Base-by-base conservation (phyloP, 2,113 vertebrate genomes). In the Corythornis madagascariensis region DNA sequence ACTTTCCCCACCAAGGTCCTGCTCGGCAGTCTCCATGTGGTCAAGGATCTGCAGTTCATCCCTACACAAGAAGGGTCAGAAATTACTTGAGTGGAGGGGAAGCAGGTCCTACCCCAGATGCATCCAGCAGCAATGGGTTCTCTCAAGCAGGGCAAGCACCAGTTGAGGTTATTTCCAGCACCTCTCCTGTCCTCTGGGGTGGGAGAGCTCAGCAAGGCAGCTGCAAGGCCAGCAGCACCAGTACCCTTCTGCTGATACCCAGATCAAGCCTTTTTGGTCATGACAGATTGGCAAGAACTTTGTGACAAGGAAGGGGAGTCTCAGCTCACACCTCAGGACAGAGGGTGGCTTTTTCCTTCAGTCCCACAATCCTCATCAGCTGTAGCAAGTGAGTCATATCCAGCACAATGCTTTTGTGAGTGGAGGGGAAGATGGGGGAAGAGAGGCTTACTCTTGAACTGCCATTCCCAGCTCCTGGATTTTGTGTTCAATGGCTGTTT, bases 401-500 rank as follows among this genome's bases (percentile, higher is more conserved):
- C 52, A 90, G 45, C 71, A 38, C 0, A 1, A 24, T 47, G 19
- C 7, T 88, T 93, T 55, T 38, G 24, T 12, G 24, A 25, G 24
- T 7, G 7, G 20, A 61, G n/a, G 25, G 10, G 22, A 48, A 13
- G 13, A 12, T 22, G 22, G 21, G 21, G 48, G 38, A 38, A 50
- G 48, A 24, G 21, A 50, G 48, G 95, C 99, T 94, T 96, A 99
- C 99, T 98, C 98, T 66, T 97, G 97, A 90, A 99, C 96, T 60
- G 98, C 98, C 57, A 99, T 97, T 77, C 98, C 97, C 33, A 99
- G 98, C 77, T 99, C 99, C 93, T 99, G 97, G 25, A 99, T 99
- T 93, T 99, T 99, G 97, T 88, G 99, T 96, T 99, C 99, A 11
- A 99, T 97, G 16, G 98, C 98, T 3, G 98, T 99, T 97, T 99